Evolutionary conservation across 2,113 vertebrate genomes (phyloP).

Genomic region (Lynx canadensis): DNA sequence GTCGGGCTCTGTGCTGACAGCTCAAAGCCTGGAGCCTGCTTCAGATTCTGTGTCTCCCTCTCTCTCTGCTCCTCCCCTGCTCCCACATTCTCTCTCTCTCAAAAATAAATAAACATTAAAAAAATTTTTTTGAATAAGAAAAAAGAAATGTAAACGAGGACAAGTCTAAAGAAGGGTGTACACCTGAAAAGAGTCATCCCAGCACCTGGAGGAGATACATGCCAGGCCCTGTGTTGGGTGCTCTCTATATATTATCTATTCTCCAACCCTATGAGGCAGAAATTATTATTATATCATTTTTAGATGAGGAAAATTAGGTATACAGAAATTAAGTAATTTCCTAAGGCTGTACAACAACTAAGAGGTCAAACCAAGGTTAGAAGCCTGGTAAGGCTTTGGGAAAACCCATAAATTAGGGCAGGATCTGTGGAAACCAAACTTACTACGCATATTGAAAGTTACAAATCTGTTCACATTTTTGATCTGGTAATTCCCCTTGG

Average conservation of each 20-base stretch:
- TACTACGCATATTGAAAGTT: background rate
- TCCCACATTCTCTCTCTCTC: too few relatives aligned
- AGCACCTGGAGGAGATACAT: fast-evolving
- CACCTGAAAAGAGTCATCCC: background rate
- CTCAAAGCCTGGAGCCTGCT: too few relatives aligned
- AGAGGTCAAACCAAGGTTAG: background rate
- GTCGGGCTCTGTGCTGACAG: too few relatives aligned
- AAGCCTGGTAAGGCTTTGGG: background rate
- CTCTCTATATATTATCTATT: too few relatives aligned
- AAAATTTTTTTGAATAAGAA: too few relatives aligned
- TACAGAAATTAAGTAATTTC: background rate
- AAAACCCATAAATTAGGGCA: background rate
- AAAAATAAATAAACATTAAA: too few relatives aligned
- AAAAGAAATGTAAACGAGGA: background rate
- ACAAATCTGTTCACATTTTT: background rate
- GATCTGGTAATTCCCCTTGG: background rate
- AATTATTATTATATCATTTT: background rate
- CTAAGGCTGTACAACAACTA: background rate
- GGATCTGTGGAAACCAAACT: background rate
- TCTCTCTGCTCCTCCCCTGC: too few relatives aligned
- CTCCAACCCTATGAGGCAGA: background rate
- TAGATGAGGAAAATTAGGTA: background rate
- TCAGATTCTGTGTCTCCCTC: too few relatives aligned
- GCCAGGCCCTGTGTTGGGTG: background rate
- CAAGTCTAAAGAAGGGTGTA: background rate